Percentiles rank a stretch among this genome's conserved stretches.
These are phyloP conservation scores for Leptinotarsa texana DNA, from an alignment of 1,140 invertebrate genomes.

Conservation along the genomic window DNA sequence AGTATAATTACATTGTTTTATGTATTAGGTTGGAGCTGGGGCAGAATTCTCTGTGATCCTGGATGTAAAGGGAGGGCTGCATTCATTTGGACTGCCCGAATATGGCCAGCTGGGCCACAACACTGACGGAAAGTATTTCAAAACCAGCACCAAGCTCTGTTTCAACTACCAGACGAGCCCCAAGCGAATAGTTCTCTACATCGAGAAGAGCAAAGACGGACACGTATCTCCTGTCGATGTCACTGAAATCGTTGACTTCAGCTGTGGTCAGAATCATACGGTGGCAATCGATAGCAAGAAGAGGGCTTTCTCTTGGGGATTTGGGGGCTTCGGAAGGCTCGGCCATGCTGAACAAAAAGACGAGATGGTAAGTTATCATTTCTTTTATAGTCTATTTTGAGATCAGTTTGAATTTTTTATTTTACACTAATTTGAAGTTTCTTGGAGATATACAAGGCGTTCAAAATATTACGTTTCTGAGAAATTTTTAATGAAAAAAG, in stretches of 20 bases:
- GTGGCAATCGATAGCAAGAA: slow-evolving; percentile 87
- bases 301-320: slow-evolving; percentile 90
- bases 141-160: slow-evolving; percentile 83
- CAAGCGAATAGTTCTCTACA: slow-evolving; percentile 81
- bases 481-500: too few relatives aligned
- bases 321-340: slow-evolving; percentile 89
- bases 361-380: slow-evolving; percentile 62
- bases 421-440: too few relatives aligned
- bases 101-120: slow-evolving; percentile 92
- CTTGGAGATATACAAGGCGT: too few relatives aligned
- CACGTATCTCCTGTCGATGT: slow-evolving; percentile 82
- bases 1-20: neutral
- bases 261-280: slow-evolving; percentile 88
- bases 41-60: slow-evolving; percentile 90
- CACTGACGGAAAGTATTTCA: slow-evolving; percentile 91
- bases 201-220: slow-evolving; percentile 87
- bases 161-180: slow-evolving; percentile 85
- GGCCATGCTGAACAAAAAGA: slow-evolving; percentile 92
- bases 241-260: slow-evolving; percentile 86
- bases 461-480: too few relatives aligned
- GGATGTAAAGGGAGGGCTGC: slow-evolving; percentile 84
- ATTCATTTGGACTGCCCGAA: slow-evolving; percentile 90
- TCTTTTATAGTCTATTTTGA: too few relatives aligned
- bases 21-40: slow-evolving; percentile 80
- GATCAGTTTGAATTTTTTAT: too few relatives aligned